Conservation (phyloP, 2,888 invertebrate species). For the Nematopogon swammerdamellus region DNA sequence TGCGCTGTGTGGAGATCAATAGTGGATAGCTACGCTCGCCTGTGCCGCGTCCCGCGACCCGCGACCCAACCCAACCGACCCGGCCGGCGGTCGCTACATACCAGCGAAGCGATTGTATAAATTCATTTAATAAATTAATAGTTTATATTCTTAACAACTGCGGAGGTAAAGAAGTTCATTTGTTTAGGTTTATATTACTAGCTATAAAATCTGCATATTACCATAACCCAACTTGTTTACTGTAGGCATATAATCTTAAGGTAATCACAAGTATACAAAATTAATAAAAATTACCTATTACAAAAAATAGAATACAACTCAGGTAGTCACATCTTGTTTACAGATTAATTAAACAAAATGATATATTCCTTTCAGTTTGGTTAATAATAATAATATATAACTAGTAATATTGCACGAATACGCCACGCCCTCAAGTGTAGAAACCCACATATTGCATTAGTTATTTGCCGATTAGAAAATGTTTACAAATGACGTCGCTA, state of each 20-base stretch:
- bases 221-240: slow-evolving; percentile 50
- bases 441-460: not conserved
- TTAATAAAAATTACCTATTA: not conserved
- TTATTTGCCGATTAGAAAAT: not conserved
- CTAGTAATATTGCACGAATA: slow-evolving; percentile 61
- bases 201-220: slow-evolving; percentile 54
- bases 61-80: no score
- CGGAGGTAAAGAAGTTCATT: slow-evolving; percentile 55
- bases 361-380: slow-evolving; percentile 48
- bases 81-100: no score
- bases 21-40: not conserved
- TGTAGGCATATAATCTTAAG: slow-evolving; percentile 9
- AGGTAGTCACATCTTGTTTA: slow-evolving; percentile 49
- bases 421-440: slow-evolving; percentile 47
- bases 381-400: slow-evolving; percentile 58
- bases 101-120: not conserved
- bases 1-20: not conserved
- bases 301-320: slow-evolving; percentile 37
- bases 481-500: not conserved
- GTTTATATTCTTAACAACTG: slow-evolving; percentile 12
- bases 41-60: no score
- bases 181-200: slow-evolving; percentile 44
- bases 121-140: not conserved
- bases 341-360: slow-evolving; percentile 38
- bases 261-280: slow-evolving; percentile 6